Percentiles rank a stretch among this genome's conserved stretches.
phyloP scores from a whole-genome alignment of 2,113 vertebrate genomes.

The Eptesicus fuscus region DNA sequence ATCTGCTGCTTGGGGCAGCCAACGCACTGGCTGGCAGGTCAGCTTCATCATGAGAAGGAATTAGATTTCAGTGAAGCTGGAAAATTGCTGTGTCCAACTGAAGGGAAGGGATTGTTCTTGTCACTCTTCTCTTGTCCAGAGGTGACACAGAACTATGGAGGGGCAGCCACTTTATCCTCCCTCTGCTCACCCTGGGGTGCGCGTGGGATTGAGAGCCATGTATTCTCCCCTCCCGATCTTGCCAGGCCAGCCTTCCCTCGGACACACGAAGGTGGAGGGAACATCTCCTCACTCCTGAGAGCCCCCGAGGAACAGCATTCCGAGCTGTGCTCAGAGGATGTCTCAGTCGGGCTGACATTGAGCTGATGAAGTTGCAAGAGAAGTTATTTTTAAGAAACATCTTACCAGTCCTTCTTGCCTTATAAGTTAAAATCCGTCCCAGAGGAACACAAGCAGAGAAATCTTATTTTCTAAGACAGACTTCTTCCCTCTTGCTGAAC shows the following conservation, averaged over 20 bases:
- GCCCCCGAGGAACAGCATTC: background rate
- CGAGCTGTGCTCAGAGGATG: background rate
- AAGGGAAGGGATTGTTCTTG: background rate
- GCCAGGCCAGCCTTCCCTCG: background rate
- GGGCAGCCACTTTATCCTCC: background rate
- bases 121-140: background rate
- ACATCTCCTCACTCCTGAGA: background rate
- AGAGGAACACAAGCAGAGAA: slow-evolving; percentile 50
- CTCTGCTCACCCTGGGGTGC: background rate
- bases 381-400: slow-evolving; percentile 60
- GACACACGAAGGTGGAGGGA: background rate
- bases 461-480: slow-evolving; percentile 55
- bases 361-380: slow-evolving; percentile 7
- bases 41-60: background rate
- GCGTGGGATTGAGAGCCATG: background rate
- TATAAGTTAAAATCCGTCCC: slow-evolving; percentile 43
- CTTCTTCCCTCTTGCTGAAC: slow-evolving; percentile 75
- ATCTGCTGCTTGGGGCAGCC: background rate
- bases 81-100: background rate
- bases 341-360: background rate
- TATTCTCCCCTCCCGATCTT: background rate
- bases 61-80: background rate
- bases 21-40: too few species aligned
- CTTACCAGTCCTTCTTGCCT: slow-evolving; percentile 46
- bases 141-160: background rate